Percentiles rank a stretch among this genome's conserved stretches.
phyloP scores from a whole-genome alignment of 2,113 vertebrate genomes.

The Potamarius usumacintae region DNA sequence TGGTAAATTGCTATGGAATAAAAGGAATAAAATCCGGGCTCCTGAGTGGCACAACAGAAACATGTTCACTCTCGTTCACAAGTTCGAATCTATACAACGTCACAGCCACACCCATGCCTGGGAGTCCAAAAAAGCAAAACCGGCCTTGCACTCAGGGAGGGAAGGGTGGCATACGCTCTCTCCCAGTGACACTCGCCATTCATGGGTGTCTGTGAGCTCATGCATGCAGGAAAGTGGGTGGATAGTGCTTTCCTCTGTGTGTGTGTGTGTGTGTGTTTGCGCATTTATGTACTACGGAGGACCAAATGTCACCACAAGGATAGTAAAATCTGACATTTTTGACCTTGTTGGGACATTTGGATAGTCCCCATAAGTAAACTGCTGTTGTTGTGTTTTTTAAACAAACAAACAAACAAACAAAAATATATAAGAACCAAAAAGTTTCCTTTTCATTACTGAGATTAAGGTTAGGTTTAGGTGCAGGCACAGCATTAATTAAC shows the following conservation, averaged over 20 bases:
- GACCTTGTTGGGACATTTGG: too few species aligned
- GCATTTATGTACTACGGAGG: too few species aligned
- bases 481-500: too few species aligned
- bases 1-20: neutral
- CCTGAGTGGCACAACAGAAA: neutral
- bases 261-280: too few species aligned
- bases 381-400: too few species aligned
- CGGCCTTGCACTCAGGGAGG: neutral
- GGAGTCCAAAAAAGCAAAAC: neutral
- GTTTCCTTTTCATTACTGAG: too few species aligned
- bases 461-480: too few species aligned
- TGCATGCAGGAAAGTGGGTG: neutral
- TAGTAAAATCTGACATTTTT: too few species aligned
- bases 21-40: neutral
- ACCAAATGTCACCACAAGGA: too few species aligned
- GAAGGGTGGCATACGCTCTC: neutral
- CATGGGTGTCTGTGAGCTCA: neutral
- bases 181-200: neutral
- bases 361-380: too few species aligned
- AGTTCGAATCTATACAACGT: neutral
- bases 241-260: neutral
- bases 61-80: neutral
- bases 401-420: too few species aligned
- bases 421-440: too few species aligned
- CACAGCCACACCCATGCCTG: neutral